Percentiles rank a stretch among this genome's conserved stretches.
Evolutionary conservation across 1,140 invertebrate species (phyloP).

Genomic region (Tachypleus tridentatus): DNA sequence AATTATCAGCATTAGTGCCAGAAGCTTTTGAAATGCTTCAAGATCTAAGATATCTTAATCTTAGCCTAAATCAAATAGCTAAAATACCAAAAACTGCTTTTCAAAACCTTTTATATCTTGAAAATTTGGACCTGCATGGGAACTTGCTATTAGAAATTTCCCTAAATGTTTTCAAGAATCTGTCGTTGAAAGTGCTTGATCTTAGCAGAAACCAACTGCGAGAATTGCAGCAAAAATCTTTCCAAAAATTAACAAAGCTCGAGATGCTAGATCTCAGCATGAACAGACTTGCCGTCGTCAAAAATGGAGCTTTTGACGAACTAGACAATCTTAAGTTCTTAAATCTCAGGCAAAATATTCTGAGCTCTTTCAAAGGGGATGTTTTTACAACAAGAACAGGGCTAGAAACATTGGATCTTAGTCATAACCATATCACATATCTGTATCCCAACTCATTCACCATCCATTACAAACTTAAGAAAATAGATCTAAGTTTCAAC

Average conservation of each 20-base stretch:
- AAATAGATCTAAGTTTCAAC: constrained; percentile 22
- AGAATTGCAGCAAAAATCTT: constrained; percentile 28
- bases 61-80: constrained; percentile 23
- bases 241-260: constrained; percentile 30
- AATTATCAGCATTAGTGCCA: constrained; percentile 48
- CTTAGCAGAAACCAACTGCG: constrained; percentile 29
- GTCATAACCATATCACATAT: constrained; percentile 60
- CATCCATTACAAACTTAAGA: constrained; percentile 44
- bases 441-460: constrained; percentile 62
- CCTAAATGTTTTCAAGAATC: constrained; percentile 11
- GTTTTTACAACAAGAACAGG: constrained; percentile 66
- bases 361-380: constrained; percentile 59
- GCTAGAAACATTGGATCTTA: constrained; percentile 57
- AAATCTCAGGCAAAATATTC: constrained; percentile 43
- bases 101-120: constrained; percentile 9
- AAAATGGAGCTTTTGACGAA: constrained; percentile 28
- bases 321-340: constrained; percentile 38
- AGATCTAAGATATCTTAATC: constrained; percentile 21
- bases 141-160: constrained; percentile 18
- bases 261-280: constrained; percentile 28
- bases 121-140: constrained; percentile 23
- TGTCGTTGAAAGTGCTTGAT: constrained; percentile 13
- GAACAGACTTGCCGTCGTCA: constrained; percentile 21
- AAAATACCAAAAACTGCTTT: constrained; percentile 16
- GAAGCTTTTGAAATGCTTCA: constrained; percentile 13